Conservation (phyloP, 2,888 invertebrate species). For the Dynastes maya region DNA sequence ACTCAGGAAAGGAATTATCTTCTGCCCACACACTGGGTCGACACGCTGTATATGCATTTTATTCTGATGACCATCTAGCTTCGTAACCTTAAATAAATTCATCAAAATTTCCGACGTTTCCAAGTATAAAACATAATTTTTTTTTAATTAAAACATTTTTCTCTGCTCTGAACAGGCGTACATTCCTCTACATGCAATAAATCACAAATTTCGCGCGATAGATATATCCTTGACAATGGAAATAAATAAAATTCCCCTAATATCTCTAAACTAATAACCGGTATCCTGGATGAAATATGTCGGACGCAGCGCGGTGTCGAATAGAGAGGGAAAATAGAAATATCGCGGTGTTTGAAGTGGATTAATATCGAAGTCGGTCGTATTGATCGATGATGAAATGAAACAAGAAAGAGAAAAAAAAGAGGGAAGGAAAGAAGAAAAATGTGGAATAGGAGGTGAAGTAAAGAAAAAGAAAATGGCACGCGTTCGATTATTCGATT, state of each 20-base stretch:
- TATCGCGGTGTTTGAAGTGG: conserved; percentile 19
- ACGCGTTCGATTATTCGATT: neutral
- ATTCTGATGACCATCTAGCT: too few species aligned
- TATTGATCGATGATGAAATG: conserved; percentile 20
- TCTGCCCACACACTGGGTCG: too few species aligned
- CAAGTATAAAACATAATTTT: neutral
- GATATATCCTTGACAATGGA: conserved; percentile 33
- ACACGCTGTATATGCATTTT: too few species aligned
- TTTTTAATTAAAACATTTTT: conserved; percentile 2
- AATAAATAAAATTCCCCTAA: conserved; percentile 38
- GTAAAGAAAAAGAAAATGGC: neutral
- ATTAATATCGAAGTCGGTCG: conserved; percentile 35
- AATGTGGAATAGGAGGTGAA: conserved; percentile 1
- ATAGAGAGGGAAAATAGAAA: conserved; percentile 4
- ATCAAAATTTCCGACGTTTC: neutral
- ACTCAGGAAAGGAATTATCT: too few species aligned
- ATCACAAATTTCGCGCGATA: conserved; percentile 24
- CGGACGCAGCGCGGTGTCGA: neutral
- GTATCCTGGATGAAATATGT: conserved; percentile 30
- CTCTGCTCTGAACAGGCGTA: neutral
- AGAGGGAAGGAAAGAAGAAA: neutral
- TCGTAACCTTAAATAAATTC: too few species aligned
- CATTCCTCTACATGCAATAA: conserved; percentile 3
- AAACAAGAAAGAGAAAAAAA: neutral
- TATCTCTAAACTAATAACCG: conserved; percentile 43